Evolutionary conservation across 2,888 invertebrate genomes (phyloP).

Genomic region (Cerastoderma edule): DNA sequence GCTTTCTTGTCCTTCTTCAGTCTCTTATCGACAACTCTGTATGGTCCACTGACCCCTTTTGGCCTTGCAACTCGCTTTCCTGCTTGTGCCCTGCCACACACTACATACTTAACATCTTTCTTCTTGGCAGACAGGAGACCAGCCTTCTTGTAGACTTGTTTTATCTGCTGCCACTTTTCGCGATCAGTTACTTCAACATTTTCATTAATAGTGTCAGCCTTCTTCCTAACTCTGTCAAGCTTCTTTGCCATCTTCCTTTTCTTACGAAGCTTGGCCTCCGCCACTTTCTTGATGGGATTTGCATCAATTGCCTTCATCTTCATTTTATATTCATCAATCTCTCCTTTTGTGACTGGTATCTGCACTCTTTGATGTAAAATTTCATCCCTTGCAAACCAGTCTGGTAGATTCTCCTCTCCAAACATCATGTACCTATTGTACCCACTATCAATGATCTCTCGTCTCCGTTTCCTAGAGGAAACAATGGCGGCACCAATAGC

Average conservation of each 20-base stretch:
- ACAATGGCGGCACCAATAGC: slow-evolving; percentile 96
- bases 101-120: slow-evolving; percentile 96
- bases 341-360: slow-evolving; percentile 92
- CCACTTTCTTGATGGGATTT: slow-evolving; percentile 97
- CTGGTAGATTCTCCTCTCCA: slow-evolving; percentile 96
- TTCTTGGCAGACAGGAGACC: slow-evolving; percentile 88
- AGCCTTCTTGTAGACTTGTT: slow-evolving; percentile 95
- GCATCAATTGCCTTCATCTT: slow-evolving; percentile 93
- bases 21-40: slow-evolving; percentile 96
- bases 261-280: slow-evolving; percentile 99
- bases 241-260: slow-evolving; percentile 94
- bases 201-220: slow-evolving; percentile 96
- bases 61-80: slow-evolving; percentile 91
- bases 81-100: slow-evolving; percentile 91
- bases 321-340: slow-evolving; percentile 91
- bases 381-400: slow-evolving; percentile 98
- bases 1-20: slow-evolving; percentile 94
- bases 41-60: slow-evolving; percentile 94
- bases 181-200: slow-evolving; percentile 94
- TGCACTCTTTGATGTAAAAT: slow-evolving; percentile 93
- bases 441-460: slow-evolving; percentile 94
- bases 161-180: slow-evolving; percentile 97
- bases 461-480: slow-evolving; percentile 94
- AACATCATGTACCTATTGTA: slow-evolving; percentile 97
- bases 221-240: slow-evolving; percentile 97